A percentile compares a stretch with the other conserved stretches of the same genome.
Conservation (phyloP, 2,888 invertebrate genomes). For the Tholera decimalis region DNA sequence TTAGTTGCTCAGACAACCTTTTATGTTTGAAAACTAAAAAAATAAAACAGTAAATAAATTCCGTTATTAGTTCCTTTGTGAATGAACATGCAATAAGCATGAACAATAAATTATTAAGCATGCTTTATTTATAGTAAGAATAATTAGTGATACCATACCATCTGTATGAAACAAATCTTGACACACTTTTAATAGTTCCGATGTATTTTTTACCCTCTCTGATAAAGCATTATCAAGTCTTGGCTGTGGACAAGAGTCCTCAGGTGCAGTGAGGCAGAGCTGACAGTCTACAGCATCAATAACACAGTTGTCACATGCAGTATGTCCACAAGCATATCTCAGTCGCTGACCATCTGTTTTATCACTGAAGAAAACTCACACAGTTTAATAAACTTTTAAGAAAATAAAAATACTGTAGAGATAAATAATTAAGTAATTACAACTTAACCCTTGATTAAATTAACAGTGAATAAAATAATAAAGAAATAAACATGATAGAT, state of each 20-base stretch:
- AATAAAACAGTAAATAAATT: too few species aligned
- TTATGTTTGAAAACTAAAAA: slow-evolving; percentile 79
- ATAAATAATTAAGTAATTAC: background rate
- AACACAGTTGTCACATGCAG: slow-evolving; percentile 79
- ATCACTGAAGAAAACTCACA: slow-evolving; percentile 74
- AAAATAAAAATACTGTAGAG: background rate
- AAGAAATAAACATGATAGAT: background rate
- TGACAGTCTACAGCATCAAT: slow-evolving; percentile 71
- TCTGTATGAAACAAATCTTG: slow-evolving; percentile 78
- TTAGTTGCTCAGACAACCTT: slow-evolving; percentile 80
- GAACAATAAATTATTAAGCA: background rate
- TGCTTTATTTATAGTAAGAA: background rate
- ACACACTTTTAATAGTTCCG: slow-evolving; percentile 72
- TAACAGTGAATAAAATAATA: background rate
- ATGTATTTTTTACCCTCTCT: slow-evolving; percentile 72
- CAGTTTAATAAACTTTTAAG: slow-evolving; percentile 2
- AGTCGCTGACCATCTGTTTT: slow-evolving; percentile 71
- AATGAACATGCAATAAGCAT: background rate
- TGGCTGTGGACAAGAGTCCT: slow-evolving; percentile 47
- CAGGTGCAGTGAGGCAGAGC: slow-evolving; percentile 74
- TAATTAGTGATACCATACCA: slow-evolving; percentile 70
- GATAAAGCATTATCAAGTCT: slow-evolving; percentile 71
- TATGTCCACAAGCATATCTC: slow-evolving; percentile 83
- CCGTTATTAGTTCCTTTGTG: background rate
- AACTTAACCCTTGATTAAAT: background rate